Evolutionary conservation across 2,113 vertebrate species (phyloP).

Genomic region (Burhinus oedicnemus): DNA sequence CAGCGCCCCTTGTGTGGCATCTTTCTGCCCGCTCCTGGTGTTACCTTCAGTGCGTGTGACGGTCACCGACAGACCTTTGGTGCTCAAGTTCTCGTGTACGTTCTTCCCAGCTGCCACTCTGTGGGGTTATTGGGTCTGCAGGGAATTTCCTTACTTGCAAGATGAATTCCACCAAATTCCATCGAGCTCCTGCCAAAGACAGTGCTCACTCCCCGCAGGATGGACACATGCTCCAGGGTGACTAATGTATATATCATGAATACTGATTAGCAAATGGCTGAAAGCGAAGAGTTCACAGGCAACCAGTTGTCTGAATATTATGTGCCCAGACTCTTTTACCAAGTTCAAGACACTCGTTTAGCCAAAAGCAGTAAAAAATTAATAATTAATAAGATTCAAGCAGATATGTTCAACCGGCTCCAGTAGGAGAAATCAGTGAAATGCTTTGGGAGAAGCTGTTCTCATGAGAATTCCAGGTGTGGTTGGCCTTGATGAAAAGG

Average conservation of each 20-base stretch:
- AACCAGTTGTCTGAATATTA: neutral
- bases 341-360: neutral
- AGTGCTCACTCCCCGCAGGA: accelerated
- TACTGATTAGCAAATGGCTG: neutral
- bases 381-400: conserved; percentile 15
- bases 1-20: neutral
- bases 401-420: neutral
- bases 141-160: neutral
- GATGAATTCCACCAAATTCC: neutral
- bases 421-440: neutral
- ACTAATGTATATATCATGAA: neutral
- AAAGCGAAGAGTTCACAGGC: neutral
- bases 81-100: accelerated
- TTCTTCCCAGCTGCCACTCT: neutral
- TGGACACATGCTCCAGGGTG: neutral
- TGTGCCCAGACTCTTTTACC: neutral
- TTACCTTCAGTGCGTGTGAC: neutral
- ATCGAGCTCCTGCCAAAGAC: neutral
- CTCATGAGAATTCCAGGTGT: conserved; percentile 14
- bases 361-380: neutral
- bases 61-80: neutral
- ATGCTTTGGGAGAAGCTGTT: neutral
- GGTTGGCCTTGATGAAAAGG: neutral
- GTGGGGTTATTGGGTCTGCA: neutral
- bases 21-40: neutral